Evolutionary conservation across 1,140 invertebrate genomes (phyloP).

Genomic region (Polyergus mexicanus): DNA sequence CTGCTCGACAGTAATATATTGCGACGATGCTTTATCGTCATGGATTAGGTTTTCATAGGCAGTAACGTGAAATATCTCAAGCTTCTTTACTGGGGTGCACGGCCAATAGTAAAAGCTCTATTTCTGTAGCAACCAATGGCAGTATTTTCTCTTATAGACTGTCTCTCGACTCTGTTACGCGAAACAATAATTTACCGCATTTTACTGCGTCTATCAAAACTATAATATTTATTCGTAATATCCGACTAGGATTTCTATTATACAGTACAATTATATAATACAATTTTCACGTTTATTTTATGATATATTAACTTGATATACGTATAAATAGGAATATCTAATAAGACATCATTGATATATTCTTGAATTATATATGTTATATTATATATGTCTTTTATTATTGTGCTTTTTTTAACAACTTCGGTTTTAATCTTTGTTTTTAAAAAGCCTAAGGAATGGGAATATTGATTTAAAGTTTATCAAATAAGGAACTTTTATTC

Average conservation of each 20-base stretch:
- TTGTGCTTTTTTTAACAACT: background rate
- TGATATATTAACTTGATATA: background rate
- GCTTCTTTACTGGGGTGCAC: conserved; percentile 49
- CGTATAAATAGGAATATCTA: no score
- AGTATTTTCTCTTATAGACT: conserved; percentile 43
- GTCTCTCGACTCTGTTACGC: conserved; percentile 2
- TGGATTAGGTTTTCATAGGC: conserved; percentile 63
- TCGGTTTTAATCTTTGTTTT: background rate
- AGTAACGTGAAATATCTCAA: conserved; percentile 57
- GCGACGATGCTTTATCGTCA: conserved; percentile 57
- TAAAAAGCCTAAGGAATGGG: background rate
- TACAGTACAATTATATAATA: background rate
- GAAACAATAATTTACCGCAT: conserved; percentile 10
- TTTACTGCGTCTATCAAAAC: conserved; percentile 1
- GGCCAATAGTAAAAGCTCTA: conserved; percentile 51
- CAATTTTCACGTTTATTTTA: background rate
- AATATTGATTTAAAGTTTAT: background rate
- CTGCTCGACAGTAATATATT: conserved; percentile 53
- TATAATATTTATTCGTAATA: conserved; percentile 34
- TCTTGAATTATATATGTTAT: background rate
- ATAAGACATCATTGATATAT: background rate
- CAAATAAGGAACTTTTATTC: background rate
- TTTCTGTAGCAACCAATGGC: conserved; percentile 39
- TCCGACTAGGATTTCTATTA: conserved; percentile 5
- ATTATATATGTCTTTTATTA: background rate